Conservation (phyloP, 2,888 invertebrate species). For the Pediacus dermestoides region DNA sequence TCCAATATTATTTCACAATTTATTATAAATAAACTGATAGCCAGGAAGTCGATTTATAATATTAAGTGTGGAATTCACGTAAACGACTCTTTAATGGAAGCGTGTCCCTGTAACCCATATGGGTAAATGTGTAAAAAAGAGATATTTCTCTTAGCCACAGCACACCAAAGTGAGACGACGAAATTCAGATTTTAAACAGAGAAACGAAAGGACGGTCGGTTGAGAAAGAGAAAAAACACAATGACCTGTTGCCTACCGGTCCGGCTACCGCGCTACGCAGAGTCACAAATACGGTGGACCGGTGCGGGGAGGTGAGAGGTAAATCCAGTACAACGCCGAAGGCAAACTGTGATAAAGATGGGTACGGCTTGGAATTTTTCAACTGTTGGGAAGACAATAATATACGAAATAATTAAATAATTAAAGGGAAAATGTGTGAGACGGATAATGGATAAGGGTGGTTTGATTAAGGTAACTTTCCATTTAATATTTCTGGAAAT, state of each 20-base stretch:
- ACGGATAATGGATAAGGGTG: conserved; percentile 11
- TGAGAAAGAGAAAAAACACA: conserved; percentile 52
- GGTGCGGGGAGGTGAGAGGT: conserved; percentile 24
- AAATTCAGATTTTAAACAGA: conserved; percentile 40
- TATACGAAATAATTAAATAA: conserved; percentile 5
- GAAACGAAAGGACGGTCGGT: conserved; percentile 42
- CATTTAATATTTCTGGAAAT: no score
- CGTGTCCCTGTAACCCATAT: conserved; percentile 30
- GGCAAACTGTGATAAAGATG: conserved; percentile 37
- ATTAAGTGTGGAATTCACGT: conserved; percentile 7
- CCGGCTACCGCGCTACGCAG: conserved; percentile 54
- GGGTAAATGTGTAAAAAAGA: conserved; percentile 23
- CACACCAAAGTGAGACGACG: conserved; percentile 17
- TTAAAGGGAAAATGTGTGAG: conserved; percentile 5
- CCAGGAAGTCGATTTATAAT: no score
- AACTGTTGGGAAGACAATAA: conserved; percentile 12
- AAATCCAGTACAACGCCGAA: conserved; percentile 51
- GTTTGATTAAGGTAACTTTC: no score
- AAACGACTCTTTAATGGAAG: conserved; percentile 11
- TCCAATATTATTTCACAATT: no score
- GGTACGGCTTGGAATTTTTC: conserved; percentile 35
- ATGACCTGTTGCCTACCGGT: conserved; percentile 62
- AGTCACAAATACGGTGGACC: conserved; percentile 34
- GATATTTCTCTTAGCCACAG: conserved; percentile 14
- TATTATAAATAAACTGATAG: no score